Conservation (phyloP, 2,888 invertebrate genomes). For the Cheilosia scutellata region DNA sequence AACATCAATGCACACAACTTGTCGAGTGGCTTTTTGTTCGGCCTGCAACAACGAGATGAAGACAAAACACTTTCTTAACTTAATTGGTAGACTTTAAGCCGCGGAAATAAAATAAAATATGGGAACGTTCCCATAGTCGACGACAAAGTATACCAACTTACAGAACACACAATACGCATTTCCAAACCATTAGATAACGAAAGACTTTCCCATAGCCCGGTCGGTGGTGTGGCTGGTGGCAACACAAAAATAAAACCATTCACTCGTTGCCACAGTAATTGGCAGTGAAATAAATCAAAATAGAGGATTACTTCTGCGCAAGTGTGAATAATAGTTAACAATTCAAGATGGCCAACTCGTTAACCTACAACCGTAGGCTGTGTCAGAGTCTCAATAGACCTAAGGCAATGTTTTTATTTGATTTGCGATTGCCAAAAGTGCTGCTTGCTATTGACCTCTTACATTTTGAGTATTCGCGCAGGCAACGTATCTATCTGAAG, state of each 20-base stretch:
- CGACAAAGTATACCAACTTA: background rate
- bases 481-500: constrained; percentile 16
- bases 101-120: constrained; percentile 25
- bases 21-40: constrained; percentile 10
- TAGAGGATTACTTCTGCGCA: constrained; percentile 6
- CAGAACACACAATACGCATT: constrained; percentile 43
- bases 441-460: constrained; percentile 49
- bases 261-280: constrained; percentile 28
- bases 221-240: background rate
- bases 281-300: constrained; percentile 27
- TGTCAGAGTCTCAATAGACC: constrained; percentile 9
- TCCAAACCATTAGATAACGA: constrained; percentile 31
- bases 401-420: constrained; percentile 45
- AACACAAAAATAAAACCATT: constrained; percentile 16
- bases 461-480: constrained; percentile 23
- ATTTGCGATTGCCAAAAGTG: constrained; percentile 36
- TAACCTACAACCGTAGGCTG: constrained; percentile 53
- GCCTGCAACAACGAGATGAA: constrained; percentile 3
- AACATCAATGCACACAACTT: constrained; percentile 38
- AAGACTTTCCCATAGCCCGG: constrained; percentile 25
- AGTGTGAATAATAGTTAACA: constrained; percentile 26
- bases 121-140: constrained; percentile 46
- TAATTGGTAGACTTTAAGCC: constrained; percentile 47
- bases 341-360: constrained; percentile 31
- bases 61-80: constrained; percentile 50